These are phyloP conservation scores for Teleogryllus occipitalis DNA, from an alignment of 1,140 invertebrate species.

Conservation along the genomic window DNA sequence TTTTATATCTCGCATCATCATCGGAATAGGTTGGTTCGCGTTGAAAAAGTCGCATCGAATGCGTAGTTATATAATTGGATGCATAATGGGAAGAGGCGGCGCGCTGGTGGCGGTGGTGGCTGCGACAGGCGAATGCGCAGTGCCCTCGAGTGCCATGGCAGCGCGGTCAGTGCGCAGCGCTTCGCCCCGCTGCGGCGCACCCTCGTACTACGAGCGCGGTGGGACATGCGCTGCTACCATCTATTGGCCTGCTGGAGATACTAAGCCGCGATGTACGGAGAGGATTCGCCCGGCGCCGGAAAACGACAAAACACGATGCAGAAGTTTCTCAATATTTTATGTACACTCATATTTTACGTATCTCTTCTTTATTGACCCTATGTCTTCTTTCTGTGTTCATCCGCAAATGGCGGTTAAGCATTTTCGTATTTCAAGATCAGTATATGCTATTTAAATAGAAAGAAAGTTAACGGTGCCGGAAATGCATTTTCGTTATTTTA, in stretches of 20 bases:
- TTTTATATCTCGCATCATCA: neutral
- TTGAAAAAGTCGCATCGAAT: neutral
- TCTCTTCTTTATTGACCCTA: too few relatives aligned
- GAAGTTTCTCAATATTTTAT: too few relatives aligned
- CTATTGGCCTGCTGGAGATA: neutral
- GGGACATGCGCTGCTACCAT: neutral
- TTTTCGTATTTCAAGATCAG: too few relatives aligned
- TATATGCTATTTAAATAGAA: too few relatives aligned
- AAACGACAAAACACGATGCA: too few relatives aligned
- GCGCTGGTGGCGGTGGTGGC: neutral
- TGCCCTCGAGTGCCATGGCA: neutral
- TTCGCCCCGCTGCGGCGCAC: neutral
- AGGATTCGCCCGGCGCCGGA: too few relatives aligned
- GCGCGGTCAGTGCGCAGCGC: neutral
- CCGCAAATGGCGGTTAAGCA: too few relatives aligned
- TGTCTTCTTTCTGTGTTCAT: too few relatives aligned
- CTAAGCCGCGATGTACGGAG: too few relatives aligned
- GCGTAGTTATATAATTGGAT: conserved; percentile 5
- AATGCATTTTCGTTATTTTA: too few relatives aligned
- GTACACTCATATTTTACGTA: too few relatives aligned
- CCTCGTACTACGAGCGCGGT: neutral
- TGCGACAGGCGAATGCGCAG: neutral
- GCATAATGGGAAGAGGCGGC: neutral
- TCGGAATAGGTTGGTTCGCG: neutral
- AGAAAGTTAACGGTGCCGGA: too few relatives aligned